These are phyloP conservation scores for Drosophila paucipuncta DNA, from an alignment of 2,888 invertebrate genomes.

Conservation along the genomic window DNA sequence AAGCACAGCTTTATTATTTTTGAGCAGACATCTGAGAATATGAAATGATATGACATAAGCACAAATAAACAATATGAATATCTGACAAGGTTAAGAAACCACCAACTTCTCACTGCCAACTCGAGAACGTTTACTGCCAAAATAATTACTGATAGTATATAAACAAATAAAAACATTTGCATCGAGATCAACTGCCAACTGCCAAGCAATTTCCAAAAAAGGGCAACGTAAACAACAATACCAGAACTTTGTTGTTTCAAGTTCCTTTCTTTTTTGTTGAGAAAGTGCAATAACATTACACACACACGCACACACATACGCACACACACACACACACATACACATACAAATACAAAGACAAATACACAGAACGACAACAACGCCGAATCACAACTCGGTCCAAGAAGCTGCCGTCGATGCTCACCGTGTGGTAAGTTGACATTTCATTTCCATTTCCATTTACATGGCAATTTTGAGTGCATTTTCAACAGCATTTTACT, in stretches of 20 bases:
- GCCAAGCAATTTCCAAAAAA: constrained; percentile 3
- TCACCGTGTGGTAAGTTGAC: constrained; percentile 74
- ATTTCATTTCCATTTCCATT: constrained; percentile 58
- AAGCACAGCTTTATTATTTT: background rate
- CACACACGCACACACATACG: background rate
- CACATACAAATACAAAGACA: background rate
- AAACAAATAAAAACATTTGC: constrained; percentile 11
- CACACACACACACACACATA: background rate
- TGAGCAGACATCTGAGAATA: background rate
- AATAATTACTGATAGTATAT: constrained; percentile 1
- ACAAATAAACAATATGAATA: background rate
- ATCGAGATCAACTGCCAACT: constrained; percentile 14
- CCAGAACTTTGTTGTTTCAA: constrained; percentile 26
- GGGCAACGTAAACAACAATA: background rate
- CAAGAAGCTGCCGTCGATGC: constrained; percentile 36
- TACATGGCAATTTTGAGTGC: constrained; percentile 50
- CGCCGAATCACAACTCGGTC: constrained; percentile 23
- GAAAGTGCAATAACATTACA: constrained; percentile 11
- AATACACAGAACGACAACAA: constrained; percentile 1
- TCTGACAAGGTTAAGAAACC: constrained; percentile 14
- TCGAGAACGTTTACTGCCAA: constrained; percentile 46
- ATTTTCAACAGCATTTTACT: constrained; percentile 47
- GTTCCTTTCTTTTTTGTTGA: constrained; percentile 18
- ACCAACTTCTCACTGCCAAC: constrained; percentile 61
- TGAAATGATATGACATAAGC: background rate